Conservation (phyloP, 2,113 vertebrate genomes). For the Microcebus jonahi region DNA sequence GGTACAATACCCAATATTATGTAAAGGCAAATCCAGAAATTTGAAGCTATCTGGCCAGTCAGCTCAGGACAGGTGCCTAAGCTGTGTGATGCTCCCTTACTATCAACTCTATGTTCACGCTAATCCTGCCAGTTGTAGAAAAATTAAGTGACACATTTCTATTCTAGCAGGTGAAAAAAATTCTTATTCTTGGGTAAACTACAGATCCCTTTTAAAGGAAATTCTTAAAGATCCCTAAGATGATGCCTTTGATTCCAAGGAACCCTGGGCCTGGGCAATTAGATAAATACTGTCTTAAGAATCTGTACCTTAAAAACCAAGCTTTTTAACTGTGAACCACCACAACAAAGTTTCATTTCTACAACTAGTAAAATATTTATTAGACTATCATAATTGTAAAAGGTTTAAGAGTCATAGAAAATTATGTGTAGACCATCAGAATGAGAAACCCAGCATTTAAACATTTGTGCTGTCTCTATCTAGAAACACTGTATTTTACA, state of each 20-base stretch:
- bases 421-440: not conserved
- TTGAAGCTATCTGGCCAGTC: not conserved
- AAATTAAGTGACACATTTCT: not conserved
- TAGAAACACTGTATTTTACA: constrained; percentile 50
- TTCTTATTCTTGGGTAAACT: not conserved
- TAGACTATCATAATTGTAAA: not conserved
- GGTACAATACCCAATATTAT: not conserved
- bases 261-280: not conserved
- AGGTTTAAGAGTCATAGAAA: constrained; percentile 30
- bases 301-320: too few species aligned
- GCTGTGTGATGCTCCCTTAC: not conserved
- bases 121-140: not conserved
- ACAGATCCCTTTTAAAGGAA: not conserved
- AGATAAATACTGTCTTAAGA: not conserved
- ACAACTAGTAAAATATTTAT: not conserved
- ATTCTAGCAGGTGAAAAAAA: not conserved
- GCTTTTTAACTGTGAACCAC: not conserved
- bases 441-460: constrained; percentile 30
- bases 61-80: not conserved
- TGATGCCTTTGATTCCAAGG: not conserved
- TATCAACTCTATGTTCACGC: not conserved
- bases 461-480: not conserved
- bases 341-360: not conserved
- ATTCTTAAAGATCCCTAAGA: not conserved
- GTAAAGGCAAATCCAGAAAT: not conserved